Percentiles rank a stretch among this genome's conserved stretches.
Conservation (phyloP, 23 tunicate genomes). For the Phallusia fumigata region DNA sequence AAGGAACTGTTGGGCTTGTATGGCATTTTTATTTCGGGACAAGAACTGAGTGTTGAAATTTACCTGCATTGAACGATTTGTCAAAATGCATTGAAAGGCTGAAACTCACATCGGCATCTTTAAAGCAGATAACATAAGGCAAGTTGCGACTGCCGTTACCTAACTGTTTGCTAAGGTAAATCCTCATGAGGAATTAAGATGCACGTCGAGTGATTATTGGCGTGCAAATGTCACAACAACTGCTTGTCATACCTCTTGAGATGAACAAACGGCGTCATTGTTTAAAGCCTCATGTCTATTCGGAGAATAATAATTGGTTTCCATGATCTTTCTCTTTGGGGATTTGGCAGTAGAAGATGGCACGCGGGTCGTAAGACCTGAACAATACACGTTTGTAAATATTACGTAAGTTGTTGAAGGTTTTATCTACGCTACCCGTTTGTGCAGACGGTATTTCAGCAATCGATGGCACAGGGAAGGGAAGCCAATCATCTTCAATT, state of each 20-base stretch:
- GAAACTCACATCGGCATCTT: no score
- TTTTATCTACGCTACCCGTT: neutral
- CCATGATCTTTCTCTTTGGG: neutral
- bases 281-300: neutral
- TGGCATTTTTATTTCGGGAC: no score
- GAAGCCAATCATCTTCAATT: constrained; percentile 4
- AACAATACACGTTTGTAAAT: neutral
- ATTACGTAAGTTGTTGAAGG: neutral
- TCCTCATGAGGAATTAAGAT: constrained; percentile 5
- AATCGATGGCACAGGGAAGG: neutral
- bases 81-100: no score
- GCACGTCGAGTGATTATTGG: constrained; percentile 5
- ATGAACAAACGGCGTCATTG: neutral
- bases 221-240: constrained; percentile 11
- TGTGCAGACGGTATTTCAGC: neutral
- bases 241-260: constrained; percentile 14
- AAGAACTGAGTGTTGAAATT: no score
- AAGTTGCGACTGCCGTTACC: neutral
- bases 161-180: neutral
- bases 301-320: neutral
- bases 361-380: neutral
- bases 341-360: neutral
- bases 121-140: no score
- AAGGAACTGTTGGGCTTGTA: no score
- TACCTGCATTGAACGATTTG: no score